Evolutionary conservation across 2,113 vertebrate genomes (phyloP).

Genomic region (Catagonus wagneri): DNA sequence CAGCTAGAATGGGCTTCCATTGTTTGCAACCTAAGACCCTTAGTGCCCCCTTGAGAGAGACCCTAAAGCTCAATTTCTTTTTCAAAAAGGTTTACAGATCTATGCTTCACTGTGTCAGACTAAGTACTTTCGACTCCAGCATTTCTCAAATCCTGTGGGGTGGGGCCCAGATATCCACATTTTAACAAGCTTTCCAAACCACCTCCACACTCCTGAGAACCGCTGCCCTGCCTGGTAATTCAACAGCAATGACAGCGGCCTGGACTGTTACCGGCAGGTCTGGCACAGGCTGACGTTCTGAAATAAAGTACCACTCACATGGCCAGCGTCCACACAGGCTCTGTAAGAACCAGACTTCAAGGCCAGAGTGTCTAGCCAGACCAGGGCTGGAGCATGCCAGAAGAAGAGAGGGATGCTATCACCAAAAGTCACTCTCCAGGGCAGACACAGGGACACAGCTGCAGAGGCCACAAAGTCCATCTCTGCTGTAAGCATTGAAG

Average conservation of each 20-base stretch:
- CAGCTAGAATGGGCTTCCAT: background rate
- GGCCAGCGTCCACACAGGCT: background rate
- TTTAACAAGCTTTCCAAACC: background rate
- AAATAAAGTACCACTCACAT: rapidly evolving
- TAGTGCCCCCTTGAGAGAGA: background rate
- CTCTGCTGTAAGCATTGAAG: rapidly evolving
- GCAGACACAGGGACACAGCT: background rate
- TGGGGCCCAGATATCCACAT: background rate
- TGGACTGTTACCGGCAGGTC: rapidly evolving
- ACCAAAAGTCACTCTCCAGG: background rate
- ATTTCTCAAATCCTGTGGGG: background rate
- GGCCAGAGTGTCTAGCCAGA: background rate
- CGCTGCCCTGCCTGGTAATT: rapidly evolving
- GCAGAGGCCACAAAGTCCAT: rapidly evolving
- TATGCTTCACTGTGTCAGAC: background rate
- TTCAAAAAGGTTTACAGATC: background rate
- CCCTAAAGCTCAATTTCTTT: background rate
- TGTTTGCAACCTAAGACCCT: background rate
- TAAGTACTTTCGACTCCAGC: background rate
- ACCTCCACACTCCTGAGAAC: background rate
- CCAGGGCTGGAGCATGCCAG: background rate
- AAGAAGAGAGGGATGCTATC: background rate
- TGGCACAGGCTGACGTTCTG: no score
- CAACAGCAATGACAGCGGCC: background rate
- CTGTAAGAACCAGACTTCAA: background rate